Evolutionary conservation across 2,888 invertebrate species (phyloP), one percentile per base, ranked within the genome.

Genomic region (Trissoscelio sp.): DNA sequence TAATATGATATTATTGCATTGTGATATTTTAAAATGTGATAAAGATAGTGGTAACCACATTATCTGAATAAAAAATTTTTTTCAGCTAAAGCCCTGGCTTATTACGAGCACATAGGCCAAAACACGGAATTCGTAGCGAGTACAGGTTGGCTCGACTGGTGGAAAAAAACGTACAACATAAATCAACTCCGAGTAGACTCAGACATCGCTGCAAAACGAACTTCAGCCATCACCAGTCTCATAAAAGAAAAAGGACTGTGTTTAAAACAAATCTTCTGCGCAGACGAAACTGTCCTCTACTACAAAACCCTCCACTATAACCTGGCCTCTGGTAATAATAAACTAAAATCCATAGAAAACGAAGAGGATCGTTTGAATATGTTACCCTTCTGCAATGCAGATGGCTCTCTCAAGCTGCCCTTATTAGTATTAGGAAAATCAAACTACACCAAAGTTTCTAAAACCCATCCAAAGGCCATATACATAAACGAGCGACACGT

Each of bases 111-210:
- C 16, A 20, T 77, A 9, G 53, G 34, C 18, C 60, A 53, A 2
- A 77, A 51, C 24, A 28, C 34, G 0, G 60, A 60, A 1, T 77
- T 77, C n/a, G 31, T 60, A 0, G 75, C 75, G 5, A 69, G 77
- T 12, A 62, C 69, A 0, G 77, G 77, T 2, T 77, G 77, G 77
- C 69, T 77, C 11, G 78, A 78, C n/a, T 78, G 64, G 55, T 78
- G 78, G 78, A 78, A 78, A 11, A 70, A 64, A 44, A 37, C 20
- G 1, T 70, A 70, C 18, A 62, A 70, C 22, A 57, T 78, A 9
- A 37, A 57, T 12, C 55, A 70, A 11, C 46, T 78, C 3, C 42
- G 31, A 7, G 14, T 44, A 5, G 37, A 64, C 14, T 2, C 24
- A 12, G 57, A 64, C 0, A 31, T 44, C 12, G 44, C 70, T 2